A percentile compares a stretch with the other conserved stretches of the same genome.
Conservation (phyloP, 2,797 vertebrate genomes). For the Bovichtus variegatus region DNA sequence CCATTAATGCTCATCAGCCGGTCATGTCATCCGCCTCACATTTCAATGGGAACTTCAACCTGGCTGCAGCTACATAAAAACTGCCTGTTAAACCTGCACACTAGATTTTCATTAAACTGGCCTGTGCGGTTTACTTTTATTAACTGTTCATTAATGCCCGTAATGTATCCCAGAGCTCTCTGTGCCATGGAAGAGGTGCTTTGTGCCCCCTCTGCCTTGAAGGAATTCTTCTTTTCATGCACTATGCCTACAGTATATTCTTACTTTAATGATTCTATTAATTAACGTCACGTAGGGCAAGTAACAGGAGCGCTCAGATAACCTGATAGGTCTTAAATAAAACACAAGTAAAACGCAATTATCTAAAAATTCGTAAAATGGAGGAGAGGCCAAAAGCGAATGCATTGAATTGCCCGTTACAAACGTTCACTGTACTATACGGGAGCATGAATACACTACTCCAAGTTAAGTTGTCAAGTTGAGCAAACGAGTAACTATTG, state of each 20-base stretch:
- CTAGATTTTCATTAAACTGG: constrained; percentile 12
- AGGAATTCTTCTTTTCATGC: background rate
- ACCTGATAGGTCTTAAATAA: background rate
- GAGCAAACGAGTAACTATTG: background rate
- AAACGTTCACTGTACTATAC: background rate
- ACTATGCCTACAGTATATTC: background rate
- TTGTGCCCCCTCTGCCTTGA: background rate
- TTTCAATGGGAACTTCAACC: background rate
- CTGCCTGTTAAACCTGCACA: background rate
- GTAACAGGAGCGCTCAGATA: background rate
- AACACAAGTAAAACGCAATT: background rate
- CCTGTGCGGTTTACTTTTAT: constrained; percentile 27
- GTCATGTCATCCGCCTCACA: background rate
- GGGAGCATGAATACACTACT: background rate
- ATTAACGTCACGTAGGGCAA: background rate
- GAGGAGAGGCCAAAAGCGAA: background rate
- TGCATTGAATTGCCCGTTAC: too few species aligned
- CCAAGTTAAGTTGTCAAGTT: background rate
- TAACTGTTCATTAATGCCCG: background rate
- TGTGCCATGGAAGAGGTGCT: background rate
- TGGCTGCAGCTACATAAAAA: background rate
- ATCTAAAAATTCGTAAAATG: background rate
- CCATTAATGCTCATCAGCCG: background rate
- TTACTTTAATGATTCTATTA: background rate
- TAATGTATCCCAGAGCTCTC: constrained; percentile 2